Conservation (phyloP, 2,113 vertebrate genomes). For the Corythoichthys haematopterus region DNA sequence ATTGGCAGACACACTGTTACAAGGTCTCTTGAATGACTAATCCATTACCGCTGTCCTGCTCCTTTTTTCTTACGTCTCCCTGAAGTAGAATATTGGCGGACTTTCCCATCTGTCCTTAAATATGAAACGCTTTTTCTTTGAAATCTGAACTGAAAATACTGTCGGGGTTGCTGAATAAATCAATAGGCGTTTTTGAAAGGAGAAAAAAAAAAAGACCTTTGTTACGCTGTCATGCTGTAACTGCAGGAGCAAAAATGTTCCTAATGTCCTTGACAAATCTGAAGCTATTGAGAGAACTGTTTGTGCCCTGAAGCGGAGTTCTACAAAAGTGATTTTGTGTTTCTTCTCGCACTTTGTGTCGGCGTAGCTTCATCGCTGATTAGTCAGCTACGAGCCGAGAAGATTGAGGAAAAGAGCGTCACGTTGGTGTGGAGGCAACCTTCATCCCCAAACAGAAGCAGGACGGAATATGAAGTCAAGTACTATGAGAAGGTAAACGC, state of each 20-base stretch:
- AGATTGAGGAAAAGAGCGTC: slow-evolving; percentile 85
- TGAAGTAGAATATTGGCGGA: neutral
- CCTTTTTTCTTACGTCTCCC: slow-evolving; percentile 15
- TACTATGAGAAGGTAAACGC: slow-evolving; percentile 89
- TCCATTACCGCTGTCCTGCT: slow-evolving; percentile 11
- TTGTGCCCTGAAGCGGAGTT: slow-evolving; percentile 12
- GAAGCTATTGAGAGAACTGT: neutral
- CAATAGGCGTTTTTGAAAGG: slow-evolving; percentile 4
- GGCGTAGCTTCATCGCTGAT: slow-evolving; percentile 74
- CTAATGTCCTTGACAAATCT: slow-evolving; percentile 8
- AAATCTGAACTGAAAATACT: slow-evolving; percentile 4
- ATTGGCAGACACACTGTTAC: neutral
- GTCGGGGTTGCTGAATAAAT: neutral
- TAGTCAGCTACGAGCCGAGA: slow-evolving; percentile 80
- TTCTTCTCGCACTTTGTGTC: slow-evolving; percentile 4
- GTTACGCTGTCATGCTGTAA: slow-evolving; percentile 7
- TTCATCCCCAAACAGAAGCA: slow-evolving; percentile 68
- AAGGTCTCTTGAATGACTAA: slow-evolving; percentile 27
- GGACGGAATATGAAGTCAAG: slow-evolving; percentile 88
- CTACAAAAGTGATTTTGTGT: slow-evolving; percentile 12
- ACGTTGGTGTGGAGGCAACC: slow-evolving; percentile 86
- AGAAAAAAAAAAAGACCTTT: neutral
- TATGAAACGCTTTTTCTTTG: neutral
- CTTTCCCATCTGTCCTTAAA: slow-evolving; percentile 7
- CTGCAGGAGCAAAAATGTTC: slow-evolving; percentile 3